Conservation (phyloP, 2,797 vertebrate genomes). For the Chelidonichthys spinosus region DNA sequence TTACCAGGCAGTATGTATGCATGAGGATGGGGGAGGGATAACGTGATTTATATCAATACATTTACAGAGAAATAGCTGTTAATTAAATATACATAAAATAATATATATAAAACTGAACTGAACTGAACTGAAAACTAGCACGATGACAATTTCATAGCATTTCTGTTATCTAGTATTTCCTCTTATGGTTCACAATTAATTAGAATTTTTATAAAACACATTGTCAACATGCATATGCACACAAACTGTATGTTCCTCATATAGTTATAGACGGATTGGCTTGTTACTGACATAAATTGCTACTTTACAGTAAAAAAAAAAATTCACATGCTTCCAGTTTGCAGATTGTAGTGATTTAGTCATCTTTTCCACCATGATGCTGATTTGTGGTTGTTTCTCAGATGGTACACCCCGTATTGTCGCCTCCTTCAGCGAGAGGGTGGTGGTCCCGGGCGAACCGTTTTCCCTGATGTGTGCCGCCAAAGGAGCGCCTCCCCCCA, state of each 20-base stretch:
- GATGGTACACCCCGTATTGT: conserved; percentile 97
- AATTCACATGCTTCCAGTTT: not conserved
- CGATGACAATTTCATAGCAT: not conserved
- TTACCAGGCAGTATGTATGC: not conserved
- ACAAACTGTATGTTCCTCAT: not conserved
- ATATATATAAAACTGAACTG: too few species aligned
- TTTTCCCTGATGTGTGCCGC: conserved; percentile 97
- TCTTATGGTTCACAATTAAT: not conserved
- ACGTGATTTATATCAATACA: not conserved
- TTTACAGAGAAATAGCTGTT: not conserved
- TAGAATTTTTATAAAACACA: not conserved
- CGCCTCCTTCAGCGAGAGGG: conserved; percentile 97
- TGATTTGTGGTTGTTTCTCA: conserved; percentile 57
- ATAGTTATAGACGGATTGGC: not conserved
- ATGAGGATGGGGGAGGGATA: not conserved
- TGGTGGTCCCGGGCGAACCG: conserved; percentile 95
- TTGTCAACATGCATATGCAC: not conserved
- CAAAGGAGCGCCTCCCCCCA: conserved; percentile 96
- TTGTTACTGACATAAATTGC: not conserved
- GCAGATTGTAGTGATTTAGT: not conserved
- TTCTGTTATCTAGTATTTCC: conserved; percentile 2
- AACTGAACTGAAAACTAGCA: too few species aligned
- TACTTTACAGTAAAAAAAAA: not conserved
- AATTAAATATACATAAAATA: not conserved
- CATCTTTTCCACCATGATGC: not conserved